Evolutionary conservation across 1,140 invertebrate genomes (phyloP).

Genomic region (Carposina sasakii): DNA sequence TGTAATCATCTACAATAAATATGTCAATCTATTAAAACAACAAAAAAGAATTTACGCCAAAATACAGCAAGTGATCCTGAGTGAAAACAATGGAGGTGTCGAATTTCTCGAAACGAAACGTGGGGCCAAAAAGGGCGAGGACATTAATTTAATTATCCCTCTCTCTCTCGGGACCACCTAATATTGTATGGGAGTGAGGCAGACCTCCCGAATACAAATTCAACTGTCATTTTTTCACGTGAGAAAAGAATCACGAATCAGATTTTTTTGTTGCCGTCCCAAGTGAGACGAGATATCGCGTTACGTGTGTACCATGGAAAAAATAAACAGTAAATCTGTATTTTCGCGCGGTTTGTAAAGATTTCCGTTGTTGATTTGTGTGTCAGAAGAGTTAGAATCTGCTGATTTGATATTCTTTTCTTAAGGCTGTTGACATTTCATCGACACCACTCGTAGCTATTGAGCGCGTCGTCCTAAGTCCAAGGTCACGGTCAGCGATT

Average conservation of each 20-base stretch:
- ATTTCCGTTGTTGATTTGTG: too few relatives aligned
- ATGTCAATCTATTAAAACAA: too few relatives aligned
- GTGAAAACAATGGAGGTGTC: constrained; percentile 65
- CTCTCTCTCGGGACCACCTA: constrained; percentile 66
- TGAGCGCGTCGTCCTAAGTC: too few relatives aligned
- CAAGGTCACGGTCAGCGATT: too few relatives aligned
- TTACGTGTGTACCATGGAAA: constrained; percentile 47
- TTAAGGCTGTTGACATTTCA: too few relatives aligned
- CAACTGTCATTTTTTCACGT: constrained; percentile 66
- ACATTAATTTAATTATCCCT: constrained; percentile 72
- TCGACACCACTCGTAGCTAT: too few relatives aligned
- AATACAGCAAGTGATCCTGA: constrained; percentile 17
- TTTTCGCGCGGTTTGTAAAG: too few relatives aligned
- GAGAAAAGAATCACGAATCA: constrained; percentile 67
- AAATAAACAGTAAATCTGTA: constrained; percentile 53
- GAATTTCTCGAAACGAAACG: constrained; percentile 56
- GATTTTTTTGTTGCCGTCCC: constrained; percentile 57
- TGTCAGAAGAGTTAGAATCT: too few relatives aligned
- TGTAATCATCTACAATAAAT: too few relatives aligned
- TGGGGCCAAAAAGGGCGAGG: constrained; percentile 54
- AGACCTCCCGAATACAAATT: constrained; percentile 48
- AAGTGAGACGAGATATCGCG: constrained; percentile 50
- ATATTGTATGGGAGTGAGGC: constrained; percentile 60
- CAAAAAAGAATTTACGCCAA: too few relatives aligned
- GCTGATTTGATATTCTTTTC: too few relatives aligned